Percentiles rank a stretch among this genome's conserved stretches.
Conservation (phyloP, 2,113 vertebrate genomes). For the Archilochus colubris region DNA sequence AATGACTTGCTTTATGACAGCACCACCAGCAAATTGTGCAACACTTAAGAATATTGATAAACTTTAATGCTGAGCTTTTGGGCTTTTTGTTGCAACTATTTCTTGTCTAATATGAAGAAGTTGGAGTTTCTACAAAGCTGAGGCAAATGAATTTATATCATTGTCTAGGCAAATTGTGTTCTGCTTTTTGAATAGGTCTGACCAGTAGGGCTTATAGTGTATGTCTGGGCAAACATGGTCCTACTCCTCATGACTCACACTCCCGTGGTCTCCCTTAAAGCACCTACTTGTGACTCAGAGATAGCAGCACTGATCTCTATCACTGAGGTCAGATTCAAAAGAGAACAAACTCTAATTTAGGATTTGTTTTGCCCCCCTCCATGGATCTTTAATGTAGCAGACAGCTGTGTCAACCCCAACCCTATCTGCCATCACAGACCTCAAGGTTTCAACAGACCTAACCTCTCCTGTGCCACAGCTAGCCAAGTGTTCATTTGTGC, state of each 20-base stretch:
- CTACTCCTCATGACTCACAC: background rate
- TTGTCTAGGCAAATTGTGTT: background rate
- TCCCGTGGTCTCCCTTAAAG: background rate
- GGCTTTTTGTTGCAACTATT: background rate
- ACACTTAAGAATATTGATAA: background rate
- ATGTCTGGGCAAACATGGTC: background rate
- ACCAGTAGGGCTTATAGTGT: background rate
- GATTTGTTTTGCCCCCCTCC: background rate
- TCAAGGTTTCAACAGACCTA: background rate
- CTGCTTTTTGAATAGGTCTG: background rate
- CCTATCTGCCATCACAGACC: background rate
- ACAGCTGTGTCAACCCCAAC: background rate
- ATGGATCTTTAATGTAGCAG: background rate
- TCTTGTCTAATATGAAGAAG: slow-evolving; percentile 1
- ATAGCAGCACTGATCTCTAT: background rate
- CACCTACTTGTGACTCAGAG: slow-evolving; percentile 44
- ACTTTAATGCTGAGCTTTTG: background rate
- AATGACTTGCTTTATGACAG: background rate
- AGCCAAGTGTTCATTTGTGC: background rate
- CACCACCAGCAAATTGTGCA: background rate
- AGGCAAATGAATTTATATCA: background rate
- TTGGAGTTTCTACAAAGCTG: background rate
- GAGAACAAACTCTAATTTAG: background rate
- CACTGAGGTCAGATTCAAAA: background rate
- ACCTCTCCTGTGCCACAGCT: background rate